These are phyloP conservation scores for Anas platyrhynchos DNA, from an alignment of 2,113 vertebrate species.

Conservation along the genomic window DNA sequence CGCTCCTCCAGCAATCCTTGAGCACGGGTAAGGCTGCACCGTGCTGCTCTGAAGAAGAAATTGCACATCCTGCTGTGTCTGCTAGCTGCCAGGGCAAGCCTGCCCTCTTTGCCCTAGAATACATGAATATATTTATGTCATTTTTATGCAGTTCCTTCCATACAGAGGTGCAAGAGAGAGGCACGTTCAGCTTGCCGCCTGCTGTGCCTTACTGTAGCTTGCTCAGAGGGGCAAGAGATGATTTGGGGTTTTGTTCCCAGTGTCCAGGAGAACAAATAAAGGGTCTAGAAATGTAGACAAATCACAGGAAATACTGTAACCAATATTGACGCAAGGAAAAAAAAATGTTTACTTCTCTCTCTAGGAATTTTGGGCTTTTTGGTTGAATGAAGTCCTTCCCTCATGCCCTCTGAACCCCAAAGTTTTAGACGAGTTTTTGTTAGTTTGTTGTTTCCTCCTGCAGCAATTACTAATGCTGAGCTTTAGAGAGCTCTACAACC, in stretches of 20 bases:
- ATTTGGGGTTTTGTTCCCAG: background rate
- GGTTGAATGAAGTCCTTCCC: background rate
- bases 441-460: background rate
- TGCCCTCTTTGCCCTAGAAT: background rate
- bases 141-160: fast-evolving
- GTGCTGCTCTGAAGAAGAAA: background rate
- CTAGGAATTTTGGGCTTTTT: background rate
- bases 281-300: background rate
- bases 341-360: background rate
- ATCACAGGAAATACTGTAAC: background rate
- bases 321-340: background rate
- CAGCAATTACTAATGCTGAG: background rate
- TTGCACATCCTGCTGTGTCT: background rate
- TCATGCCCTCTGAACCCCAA: background rate
- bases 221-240: background rate
- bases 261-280: background rate
- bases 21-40: no score
- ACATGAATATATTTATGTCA: background rate
- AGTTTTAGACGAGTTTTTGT: background rate
- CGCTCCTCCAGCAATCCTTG: background rate
- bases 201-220: background rate
- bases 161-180: background rate
- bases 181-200: background rate
- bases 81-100: background rate
- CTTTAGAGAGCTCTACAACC: background rate